A percentile compares a stretch with the other conserved stretches of the same genome.
These are phyloP conservation scores for Lepidurus apus DNA, from an alignment of 1,140 invertebrate genomes.

Conservation along the genomic window DNA sequence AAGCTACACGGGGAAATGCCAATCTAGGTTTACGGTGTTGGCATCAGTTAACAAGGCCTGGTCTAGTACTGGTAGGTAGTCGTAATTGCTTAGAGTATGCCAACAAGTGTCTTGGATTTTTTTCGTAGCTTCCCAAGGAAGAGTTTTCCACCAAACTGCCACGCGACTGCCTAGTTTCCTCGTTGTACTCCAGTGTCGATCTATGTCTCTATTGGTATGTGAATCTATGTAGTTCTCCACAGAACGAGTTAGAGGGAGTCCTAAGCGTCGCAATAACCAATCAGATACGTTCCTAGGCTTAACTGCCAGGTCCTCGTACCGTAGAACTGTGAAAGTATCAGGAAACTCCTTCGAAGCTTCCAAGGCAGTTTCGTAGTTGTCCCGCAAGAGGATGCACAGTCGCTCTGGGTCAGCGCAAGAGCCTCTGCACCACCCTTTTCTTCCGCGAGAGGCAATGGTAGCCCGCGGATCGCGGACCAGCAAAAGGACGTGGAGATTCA, in stretches of 20 bases:
- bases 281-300: background rate
- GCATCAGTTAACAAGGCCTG: background rate
- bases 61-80: background rate
- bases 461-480: conserved; percentile 26
- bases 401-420: background rate
- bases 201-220: background rate
- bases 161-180: background rate
- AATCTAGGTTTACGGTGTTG: background rate
- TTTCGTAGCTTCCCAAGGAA: background rate
- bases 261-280: background rate
- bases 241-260: conserved; percentile 32
- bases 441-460: background rate
- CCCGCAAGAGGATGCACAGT: background rate
- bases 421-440: background rate
- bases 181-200: background rate
- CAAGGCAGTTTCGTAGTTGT: background rate
- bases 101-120: background rate
- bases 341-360: background rate
- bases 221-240: conserved; percentile 29
- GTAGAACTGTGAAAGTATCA: background rate
- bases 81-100: background rate
- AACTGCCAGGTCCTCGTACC: background rate
- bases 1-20: background rate
- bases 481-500: background rate
- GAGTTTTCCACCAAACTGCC: background rate